Evolutionary conservation across 2,888 invertebrate species (phyloP).

Genomic region (Eremobia ochroleuca): DNA sequence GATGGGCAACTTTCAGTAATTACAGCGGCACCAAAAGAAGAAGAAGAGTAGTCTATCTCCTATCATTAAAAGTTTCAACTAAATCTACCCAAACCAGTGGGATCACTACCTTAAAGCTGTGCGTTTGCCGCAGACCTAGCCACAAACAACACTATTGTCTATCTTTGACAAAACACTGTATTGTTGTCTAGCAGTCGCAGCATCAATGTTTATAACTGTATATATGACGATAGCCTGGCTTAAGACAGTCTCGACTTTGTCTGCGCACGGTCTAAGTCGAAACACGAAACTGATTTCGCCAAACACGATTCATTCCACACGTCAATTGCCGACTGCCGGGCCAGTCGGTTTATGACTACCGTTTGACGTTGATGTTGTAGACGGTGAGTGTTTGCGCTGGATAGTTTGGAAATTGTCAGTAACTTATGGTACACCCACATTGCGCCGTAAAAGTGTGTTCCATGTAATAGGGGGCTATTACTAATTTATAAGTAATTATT

Average conservation of each 20-base stretch:
- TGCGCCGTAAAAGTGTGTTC: background rate
- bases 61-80: background rate
- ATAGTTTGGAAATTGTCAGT: background rate
- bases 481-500: background rate
- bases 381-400: constrained; percentile 2
- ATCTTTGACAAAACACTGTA: background rate
- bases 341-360: constrained; percentile 1
- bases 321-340: constrained; percentile 16
- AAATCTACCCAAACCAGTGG: background rate
- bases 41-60: background rate
- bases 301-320: constrained; percentile 31
- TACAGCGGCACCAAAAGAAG: background rate
- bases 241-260: background rate
- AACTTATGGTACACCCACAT: background rate
- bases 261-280: background rate
- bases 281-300: constrained; percentile 16
- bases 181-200: too few species aligned
- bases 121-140: background rate
- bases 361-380: background rate
- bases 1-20: background rate
- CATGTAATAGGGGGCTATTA: too few species aligned
- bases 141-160: background rate
- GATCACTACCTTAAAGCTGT: background rate
- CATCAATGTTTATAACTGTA: background rate
- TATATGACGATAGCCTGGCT: background rate